phyloP scores from a whole-genome alignment of 2,797 vertebrate species.

The Acanthiza pusilla region DNA sequence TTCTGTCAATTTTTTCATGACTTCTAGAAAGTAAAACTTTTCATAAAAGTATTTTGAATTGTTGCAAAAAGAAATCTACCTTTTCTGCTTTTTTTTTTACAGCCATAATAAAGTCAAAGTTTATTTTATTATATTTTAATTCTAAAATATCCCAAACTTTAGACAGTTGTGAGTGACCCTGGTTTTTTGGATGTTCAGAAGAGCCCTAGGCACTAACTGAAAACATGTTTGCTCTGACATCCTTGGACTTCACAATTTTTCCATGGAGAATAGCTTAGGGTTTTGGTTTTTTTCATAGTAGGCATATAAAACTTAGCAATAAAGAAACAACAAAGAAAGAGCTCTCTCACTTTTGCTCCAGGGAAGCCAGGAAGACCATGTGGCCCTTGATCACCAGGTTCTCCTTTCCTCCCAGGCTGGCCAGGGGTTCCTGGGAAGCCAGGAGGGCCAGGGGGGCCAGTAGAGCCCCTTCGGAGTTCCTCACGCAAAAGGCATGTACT shows the following conservation, averaged over 20 bases:
- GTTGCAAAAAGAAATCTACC: neutral
- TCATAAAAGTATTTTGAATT: neutral
- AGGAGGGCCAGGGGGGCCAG: slow-evolving; percentile 77
- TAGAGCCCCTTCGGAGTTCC: slow-evolving; percentile 13
- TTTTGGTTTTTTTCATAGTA: neutral
- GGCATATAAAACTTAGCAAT: neutral
- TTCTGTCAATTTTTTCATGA: neutral
- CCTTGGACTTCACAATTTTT: neutral
- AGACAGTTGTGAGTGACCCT: neutral
- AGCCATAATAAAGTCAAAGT: neutral
- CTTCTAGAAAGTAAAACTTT: neutral
- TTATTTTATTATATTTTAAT: neutral
- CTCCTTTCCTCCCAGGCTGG: slow-evolving; percentile 75
- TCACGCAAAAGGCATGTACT: slow-evolving; percentile 67
- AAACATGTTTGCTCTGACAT: neutral
- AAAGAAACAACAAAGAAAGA: neutral
- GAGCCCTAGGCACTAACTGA: neutral
- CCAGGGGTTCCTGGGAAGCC: slow-evolving; percentile 79
- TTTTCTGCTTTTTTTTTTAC: neutral
- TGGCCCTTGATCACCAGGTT: slow-evolving; percentile 83
- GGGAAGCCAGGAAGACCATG: slow-evolving; percentile 81
- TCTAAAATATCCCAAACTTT: neutral
- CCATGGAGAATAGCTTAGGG: neutral
- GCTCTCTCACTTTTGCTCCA: slow-evolving; percentile 76
- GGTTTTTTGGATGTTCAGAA: neutral